These are phyloP conservation scores for Stegostoma tigrinum DNA, from an alignment of 2,113 vertebrate species.

Conservation along the genomic window DNA sequence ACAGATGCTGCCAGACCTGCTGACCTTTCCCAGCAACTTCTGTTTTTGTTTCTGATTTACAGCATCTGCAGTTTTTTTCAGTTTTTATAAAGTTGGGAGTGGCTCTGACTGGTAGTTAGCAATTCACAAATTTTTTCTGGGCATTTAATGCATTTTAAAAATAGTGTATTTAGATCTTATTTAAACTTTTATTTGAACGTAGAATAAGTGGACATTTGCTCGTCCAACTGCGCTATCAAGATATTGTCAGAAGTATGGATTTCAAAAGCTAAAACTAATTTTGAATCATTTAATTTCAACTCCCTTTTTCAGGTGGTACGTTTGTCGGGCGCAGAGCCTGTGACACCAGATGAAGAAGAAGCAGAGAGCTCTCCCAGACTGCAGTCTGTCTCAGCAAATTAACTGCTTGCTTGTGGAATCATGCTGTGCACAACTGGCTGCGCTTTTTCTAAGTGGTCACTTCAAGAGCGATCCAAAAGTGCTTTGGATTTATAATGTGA, in stretches of 20 bases:
- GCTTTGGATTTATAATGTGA: neutral
- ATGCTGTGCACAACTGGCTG: neutral
- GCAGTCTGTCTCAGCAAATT: neutral
- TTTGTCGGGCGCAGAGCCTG: no score
- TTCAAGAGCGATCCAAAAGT: neutral
- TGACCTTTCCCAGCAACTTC: neutral
- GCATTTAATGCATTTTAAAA: neutral
- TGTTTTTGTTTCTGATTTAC: neutral
- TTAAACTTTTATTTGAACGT: no score
- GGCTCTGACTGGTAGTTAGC: neutral
- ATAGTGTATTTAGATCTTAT: neutral
- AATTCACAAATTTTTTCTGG: neutral
- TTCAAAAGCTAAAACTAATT: no score
- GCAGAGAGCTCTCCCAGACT: neutral
- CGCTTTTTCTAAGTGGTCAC: neutral
- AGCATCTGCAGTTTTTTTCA: no score
- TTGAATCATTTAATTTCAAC: no score
- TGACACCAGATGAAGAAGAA: no score
- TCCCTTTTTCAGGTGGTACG: no score
- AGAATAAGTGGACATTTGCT: no score
- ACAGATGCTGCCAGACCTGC: neutral
- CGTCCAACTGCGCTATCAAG: no score
- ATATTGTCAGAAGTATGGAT: no score
- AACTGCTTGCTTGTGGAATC: neutral
- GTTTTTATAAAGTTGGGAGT: neutral